A percentile compares a stretch with the other conserved stretches of the same genome.
These are phyloP conservation scores for Camponotus fellah DNA, from an alignment of 2,888 invertebrate genomes.

Conservation along the genomic window DNA sequence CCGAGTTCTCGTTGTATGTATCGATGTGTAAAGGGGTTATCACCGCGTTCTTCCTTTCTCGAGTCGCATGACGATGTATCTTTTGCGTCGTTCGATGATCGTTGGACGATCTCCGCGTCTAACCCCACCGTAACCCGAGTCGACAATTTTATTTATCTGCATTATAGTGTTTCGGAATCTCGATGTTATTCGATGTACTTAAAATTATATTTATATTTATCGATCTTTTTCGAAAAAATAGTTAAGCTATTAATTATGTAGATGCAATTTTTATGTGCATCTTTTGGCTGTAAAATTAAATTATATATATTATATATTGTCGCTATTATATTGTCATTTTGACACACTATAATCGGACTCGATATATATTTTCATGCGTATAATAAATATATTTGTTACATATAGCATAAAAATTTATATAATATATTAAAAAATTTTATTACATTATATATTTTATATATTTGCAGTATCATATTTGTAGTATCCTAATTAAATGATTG, in stretches of 20 bases:
- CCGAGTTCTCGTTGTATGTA: conserved; percentile 26
- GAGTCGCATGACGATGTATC: neutral
- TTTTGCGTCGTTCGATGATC: conserved; percentile 24
- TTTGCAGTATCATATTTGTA: neutral
- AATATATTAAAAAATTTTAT: too few relatives aligned
- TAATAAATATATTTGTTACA: too few relatives aligned
- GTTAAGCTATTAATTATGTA: neutral
- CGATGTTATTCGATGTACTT: neutral
- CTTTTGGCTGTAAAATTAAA: neutral
- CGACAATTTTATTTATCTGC: neutral
- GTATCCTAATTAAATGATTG: conserved; percentile 15
- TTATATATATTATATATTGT: neutral
- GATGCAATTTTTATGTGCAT: neutral
- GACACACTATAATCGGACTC: too few relatives aligned
- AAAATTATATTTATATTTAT: conserved; percentile 3
- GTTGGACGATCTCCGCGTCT: neutral
- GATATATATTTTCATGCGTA: too few relatives aligned
- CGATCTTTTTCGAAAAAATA: neutral
- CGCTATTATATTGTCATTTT: neutral
- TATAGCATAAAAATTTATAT: too few relatives aligned
- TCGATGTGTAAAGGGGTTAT: conserved; percentile 46
- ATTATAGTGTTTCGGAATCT: neutral
- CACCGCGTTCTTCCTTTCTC: conserved; percentile 16
- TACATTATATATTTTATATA: too few relatives aligned
- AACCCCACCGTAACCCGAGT: neutral